phyloP scores from a whole-genome alignment of 64 coral and sea anemone genomes.

The Pocillopora verrucosa region DNA sequence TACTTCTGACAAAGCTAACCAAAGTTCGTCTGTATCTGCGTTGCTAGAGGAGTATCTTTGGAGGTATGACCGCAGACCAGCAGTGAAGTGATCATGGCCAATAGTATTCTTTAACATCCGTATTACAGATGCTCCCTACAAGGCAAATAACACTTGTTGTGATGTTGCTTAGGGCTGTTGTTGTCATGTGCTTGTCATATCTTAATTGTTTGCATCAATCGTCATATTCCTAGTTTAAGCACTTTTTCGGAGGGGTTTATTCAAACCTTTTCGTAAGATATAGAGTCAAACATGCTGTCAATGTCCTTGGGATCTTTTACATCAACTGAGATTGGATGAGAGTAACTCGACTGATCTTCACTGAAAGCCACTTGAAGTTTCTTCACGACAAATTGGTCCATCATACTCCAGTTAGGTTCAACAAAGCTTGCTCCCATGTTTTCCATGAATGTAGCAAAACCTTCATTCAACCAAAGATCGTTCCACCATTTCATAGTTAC shows the following conservation, averaged over 20 bases:
- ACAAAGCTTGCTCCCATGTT: conserved; percentile 31
- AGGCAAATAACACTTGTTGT: not conserved
- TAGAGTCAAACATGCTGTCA: conserved; percentile 56
- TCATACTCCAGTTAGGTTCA: conserved; percentile 66
- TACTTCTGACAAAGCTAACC: conserved; percentile 45
- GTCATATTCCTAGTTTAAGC: not conserved
- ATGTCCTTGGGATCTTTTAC: conserved; percentile 64
- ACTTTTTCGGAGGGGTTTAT: too few relatives aligned
- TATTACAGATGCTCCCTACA: conserved; percentile 58
- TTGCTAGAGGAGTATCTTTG: conserved; percentile 53
- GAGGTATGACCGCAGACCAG: conserved; percentile 46
- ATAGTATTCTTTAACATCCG: conserved; percentile 57
- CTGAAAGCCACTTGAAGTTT: conserved; percentile 47
- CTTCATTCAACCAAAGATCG: conserved; percentile 93
- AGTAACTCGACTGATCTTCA: conserved; percentile 53
- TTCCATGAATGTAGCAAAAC: conserved; percentile 79
- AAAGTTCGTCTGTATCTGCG: conserved; percentile 65
- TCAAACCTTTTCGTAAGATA: conserved; percentile 68
- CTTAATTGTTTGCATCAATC: not conserved
- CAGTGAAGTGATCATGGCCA: conserved; percentile 44
- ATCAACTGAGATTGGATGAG: conserved; percentile 63
- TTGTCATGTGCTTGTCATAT: not conserved
- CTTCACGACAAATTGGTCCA: conserved; percentile 45
- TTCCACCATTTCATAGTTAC: conserved; percentile 94
- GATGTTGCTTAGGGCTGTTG: too few relatives aligned